Conservation (phyloP, 2,888 invertebrate species). For the Mantis religiosa region DNA sequence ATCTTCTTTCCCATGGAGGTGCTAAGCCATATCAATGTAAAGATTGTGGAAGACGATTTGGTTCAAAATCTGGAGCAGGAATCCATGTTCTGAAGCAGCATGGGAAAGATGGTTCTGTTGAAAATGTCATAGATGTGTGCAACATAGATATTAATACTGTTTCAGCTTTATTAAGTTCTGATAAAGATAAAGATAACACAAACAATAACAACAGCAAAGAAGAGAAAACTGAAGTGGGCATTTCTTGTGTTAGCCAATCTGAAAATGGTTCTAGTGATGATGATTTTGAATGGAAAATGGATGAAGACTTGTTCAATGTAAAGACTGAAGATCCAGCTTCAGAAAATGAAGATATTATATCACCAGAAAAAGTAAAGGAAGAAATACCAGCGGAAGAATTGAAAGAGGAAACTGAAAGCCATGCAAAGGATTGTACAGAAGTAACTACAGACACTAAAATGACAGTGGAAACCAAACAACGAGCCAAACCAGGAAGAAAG, state of each 20-base stretch:
- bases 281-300: conserved; percentile 32
- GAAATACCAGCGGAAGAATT: background rate
- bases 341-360: background rate
- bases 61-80: conserved; percentile 29
- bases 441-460: background rate
- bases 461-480: background rate
- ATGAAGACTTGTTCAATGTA: conserved; percentile 23
- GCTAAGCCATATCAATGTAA: conserved; percentile 30
- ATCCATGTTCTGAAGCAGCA: conserved; percentile 31
- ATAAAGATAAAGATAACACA: background rate
- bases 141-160: conserved; percentile 10
- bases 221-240: conserved; percentile 1
- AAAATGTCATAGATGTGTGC: conserved; percentile 27
- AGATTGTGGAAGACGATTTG: conserved; percentile 28
- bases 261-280: conserved; percentile 19
- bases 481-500: background rate
- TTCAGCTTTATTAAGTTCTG: background rate
- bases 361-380: conserved; percentile 1
- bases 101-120: conserved; percentile 22
- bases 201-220: conserved; percentile 12
- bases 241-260: background rate
- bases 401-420: conserved; percentile 11
- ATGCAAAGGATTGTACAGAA: background rate
- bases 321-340: background rate
- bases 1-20: conserved; percentile 30